Percentiles rank a stretch among this genome's conserved stretches.
These are phyloP conservation scores for Pollenia labialis DNA, from an alignment of 2,888 invertebrate genomes.

Conservation along the genomic window DNA sequence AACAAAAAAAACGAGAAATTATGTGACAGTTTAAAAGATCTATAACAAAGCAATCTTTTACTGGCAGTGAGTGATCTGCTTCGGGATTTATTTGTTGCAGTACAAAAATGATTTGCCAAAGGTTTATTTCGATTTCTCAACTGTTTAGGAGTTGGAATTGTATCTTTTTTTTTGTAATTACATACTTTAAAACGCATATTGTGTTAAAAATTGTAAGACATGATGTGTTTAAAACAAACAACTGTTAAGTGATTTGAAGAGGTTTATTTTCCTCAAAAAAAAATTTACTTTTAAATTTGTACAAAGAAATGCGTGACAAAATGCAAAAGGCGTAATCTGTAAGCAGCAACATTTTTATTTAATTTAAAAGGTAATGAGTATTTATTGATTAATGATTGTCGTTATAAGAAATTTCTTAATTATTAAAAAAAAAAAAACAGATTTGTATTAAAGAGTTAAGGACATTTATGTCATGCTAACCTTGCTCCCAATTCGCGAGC, in stretches of 20 bases:
- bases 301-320: no score
- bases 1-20: conserved; percentile 25
- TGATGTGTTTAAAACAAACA: neutral
- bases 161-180: neutral
- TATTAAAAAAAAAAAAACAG: no score
- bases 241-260: neutral
- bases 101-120: conserved; percentile 44
- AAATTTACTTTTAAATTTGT: no score
- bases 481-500: no score
- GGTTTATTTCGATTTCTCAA: conserved; percentile 1
- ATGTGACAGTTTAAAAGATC: conserved; percentile 49
- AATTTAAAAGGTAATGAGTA: no score
- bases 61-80: conserved; percentile 28
- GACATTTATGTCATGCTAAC: no score
- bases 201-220: conserved; percentile 9
- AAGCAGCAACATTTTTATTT: no score
- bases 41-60: conserved; percentile 6
- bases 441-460: no score
- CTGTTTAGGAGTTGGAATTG: neutral
- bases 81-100: conserved; percentile 32
- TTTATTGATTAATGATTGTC: no score
- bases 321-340: no score
- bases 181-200: neutral
- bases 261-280: no score
- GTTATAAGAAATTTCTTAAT: no score